These are phyloP conservation scores for Melikaiella ostensackeni DNA, from an alignment of 2,888 invertebrate species.

Conservation along the genomic window DNA sequence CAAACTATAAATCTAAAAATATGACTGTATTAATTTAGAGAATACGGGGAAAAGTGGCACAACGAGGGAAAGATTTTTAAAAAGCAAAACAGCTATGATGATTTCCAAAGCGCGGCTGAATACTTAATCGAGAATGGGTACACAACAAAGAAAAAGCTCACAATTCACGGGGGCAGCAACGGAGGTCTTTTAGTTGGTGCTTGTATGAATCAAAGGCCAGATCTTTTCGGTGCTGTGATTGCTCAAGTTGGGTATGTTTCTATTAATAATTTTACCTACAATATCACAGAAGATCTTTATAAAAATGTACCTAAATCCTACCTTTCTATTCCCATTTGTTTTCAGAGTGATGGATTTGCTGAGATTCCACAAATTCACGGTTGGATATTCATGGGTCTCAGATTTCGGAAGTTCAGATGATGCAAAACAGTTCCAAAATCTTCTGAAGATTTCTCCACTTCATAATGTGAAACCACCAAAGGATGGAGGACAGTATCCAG, in stretches of 20 bases:
- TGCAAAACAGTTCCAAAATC: conserved; percentile 89
- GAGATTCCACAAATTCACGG: conserved; percentile 98
- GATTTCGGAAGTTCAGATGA: conserved; percentile 97
- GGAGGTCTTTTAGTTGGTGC: conserved; percentile 98
- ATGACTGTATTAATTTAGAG: conserved; percentile 79
- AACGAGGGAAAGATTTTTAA: conserved; percentile 92
- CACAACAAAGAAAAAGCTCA: conserved; percentile 85
- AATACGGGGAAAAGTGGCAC: conserved; percentile 99
- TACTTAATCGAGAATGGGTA: conserved; percentile 90
- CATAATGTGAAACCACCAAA: conserved; percentile 89
- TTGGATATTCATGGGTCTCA: conserved; percentile 97
- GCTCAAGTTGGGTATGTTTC: conserved; percentile 86
- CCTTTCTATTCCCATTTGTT: conserved; percentile 51
- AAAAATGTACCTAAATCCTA: not conserved
- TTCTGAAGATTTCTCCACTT: conserved; percentile 93
- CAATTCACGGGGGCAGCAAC: conserved; percentile 97
- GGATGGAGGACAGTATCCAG: conserved; percentile 88
- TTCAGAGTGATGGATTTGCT: conserved; percentile 97
- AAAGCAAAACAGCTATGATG: conserved; percentile 98
- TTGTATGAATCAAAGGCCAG: conserved; percentile 96
- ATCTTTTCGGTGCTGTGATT: conserved; percentile 94
- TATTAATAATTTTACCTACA: not conserved
- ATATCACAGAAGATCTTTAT: not conserved
- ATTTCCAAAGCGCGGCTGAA: conserved; percentile 95
- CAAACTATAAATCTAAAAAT: conserved; percentile 33